These are phyloP conservation scores for Nannobrachium achirus DNA, from an alignment of 2,113 vertebrate genomes.

Conservation along the genomic window DNA sequence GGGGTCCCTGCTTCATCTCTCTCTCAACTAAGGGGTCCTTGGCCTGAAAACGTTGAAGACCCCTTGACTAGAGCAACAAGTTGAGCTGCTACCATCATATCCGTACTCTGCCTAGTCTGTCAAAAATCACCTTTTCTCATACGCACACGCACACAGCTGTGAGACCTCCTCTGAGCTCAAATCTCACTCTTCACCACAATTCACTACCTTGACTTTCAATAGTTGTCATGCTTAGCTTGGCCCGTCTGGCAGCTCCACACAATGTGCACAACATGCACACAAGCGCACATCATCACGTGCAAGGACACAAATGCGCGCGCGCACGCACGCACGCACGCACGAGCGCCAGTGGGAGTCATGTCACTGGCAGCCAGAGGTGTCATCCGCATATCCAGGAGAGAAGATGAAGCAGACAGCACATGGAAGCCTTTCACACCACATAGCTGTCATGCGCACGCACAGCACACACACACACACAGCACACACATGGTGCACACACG, in stretches of 20 bases:
- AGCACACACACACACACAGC: constrained; percentile 1
- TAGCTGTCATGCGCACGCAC: constrained; percentile 26
- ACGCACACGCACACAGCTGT: constrained; percentile 14
- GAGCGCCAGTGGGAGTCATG: too few relatives aligned
- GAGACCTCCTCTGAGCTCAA: constrained; percentile 34
- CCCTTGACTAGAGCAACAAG: too few relatives aligned
- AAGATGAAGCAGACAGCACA: constrained; percentile 39
- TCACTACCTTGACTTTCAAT: constrained; percentile 50
- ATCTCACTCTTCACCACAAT: constrained; percentile 49
- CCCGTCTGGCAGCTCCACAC: background rate
- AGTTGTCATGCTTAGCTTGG: constrained; percentile 29
- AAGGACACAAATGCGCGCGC: too few relatives aligned
- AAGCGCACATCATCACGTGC: too few relatives aligned
- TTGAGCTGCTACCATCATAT: constrained; percentile 60
- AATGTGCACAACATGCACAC: too few relatives aligned
- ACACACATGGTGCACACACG: too few relatives aligned
- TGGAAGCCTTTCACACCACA: constrained; percentile 39
- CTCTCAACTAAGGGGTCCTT: too few relatives aligned
- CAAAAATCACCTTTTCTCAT: constrained; percentile 51
- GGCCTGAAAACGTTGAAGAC: too few relatives aligned
- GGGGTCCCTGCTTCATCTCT: too few relatives aligned
- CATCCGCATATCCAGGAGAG: constrained; percentile 42
- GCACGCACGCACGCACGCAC: too few relatives aligned
- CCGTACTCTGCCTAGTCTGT: constrained; percentile 53
- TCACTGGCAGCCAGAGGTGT: background rate